These are phyloP conservation scores for Cantharis rustica DNA, from an alignment of 2,888 invertebrate species.

Conservation along the genomic window DNA sequence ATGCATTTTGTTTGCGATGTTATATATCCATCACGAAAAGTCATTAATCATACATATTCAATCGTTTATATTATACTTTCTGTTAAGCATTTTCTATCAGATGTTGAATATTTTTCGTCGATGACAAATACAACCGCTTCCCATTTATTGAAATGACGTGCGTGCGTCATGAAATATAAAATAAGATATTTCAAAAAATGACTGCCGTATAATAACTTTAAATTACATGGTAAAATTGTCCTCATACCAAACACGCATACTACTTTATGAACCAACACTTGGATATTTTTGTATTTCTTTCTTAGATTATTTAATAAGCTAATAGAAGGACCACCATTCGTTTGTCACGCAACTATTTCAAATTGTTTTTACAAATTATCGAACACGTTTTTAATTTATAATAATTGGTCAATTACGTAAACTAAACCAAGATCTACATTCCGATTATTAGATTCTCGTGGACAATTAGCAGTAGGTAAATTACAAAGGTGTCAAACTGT, in stretches of 20 bases:
- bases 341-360: conserved; percentile 23
- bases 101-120: conserved; percentile 30
- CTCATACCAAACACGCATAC: conserved; percentile 28
- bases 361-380: conserved; percentile 27
- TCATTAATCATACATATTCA: conserved; percentile 37
- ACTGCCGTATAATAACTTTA: conserved; percentile 37
- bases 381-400: conserved; percentile 17
- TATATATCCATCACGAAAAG: conserved; percentile 33
- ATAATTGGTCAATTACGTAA: conserved; percentile 23
- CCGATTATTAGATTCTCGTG: not conserved
- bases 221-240: conserved; percentile 34
- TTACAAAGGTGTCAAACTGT: not conserved
- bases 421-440: not conserved
- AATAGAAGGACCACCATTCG: conserved; percentile 19
- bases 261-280: conserved; percentile 19
- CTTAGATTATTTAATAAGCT: conserved; percentile 26
- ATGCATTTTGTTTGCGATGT: conserved; percentile 16
- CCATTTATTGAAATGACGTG: conserved; percentile 30
- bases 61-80: conserved; percentile 32
- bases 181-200: conserved; percentile 39
- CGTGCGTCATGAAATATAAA: conserved; percentile 39
- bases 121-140: conserved; percentile 35
- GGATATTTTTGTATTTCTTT: conserved; percentile 20
- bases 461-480: not conserved
- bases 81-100: conserved; percentile 27